phyloP scores from a whole-genome alignment of 1,140 invertebrate species.

The Manduca sexta region DNA sequence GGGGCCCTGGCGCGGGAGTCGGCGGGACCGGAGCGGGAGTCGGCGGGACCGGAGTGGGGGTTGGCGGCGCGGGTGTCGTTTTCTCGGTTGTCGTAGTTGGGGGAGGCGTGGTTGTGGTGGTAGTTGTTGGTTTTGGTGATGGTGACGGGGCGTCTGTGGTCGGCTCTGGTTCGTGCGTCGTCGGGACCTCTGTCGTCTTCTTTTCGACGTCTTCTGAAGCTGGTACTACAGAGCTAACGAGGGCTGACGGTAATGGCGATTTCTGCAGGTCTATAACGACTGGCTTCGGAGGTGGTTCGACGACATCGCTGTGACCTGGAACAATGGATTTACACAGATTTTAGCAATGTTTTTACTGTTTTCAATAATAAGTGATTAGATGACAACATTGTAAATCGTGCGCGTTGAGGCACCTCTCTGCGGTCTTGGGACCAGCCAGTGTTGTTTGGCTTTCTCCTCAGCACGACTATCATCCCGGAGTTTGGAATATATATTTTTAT shows the following conservation, averaged over 20 bases:
- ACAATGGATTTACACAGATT: too few relatives aligned
- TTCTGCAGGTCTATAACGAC: background rate
- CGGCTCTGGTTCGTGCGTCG: conserved; percentile 28
- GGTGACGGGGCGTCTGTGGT: conserved; percentile 19
- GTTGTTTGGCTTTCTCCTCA: too few relatives aligned
- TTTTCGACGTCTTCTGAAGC: background rate
- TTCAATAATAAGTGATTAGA: too few relatives aligned
- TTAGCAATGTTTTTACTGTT: too few relatives aligned
- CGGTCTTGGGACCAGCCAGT: too few relatives aligned
- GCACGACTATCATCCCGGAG: too few relatives aligned
- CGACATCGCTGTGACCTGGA: background rate
- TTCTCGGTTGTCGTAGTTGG: conserved; percentile 37
- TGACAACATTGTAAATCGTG: too few relatives aligned
- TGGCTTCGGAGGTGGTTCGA: background rate
- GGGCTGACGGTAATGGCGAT: background rate
- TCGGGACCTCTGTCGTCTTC: background rate
- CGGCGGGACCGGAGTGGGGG: conserved; percentile 33
- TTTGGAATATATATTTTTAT: too few relatives aligned
- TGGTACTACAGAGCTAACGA: background rate
- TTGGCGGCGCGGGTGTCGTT: conserved; percentile 24
- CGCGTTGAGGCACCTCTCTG: too few relatives aligned
- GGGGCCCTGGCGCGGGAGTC: conserved; percentile 47
- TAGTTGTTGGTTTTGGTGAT: conserved; percentile 27
- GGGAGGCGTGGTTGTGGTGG: conserved; percentile 23
- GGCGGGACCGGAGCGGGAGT: conserved; percentile 46